Evolutionary conservation across 2,113 vertebrate genomes (phyloP).

Genomic region (Chitala chitala): DNA sequence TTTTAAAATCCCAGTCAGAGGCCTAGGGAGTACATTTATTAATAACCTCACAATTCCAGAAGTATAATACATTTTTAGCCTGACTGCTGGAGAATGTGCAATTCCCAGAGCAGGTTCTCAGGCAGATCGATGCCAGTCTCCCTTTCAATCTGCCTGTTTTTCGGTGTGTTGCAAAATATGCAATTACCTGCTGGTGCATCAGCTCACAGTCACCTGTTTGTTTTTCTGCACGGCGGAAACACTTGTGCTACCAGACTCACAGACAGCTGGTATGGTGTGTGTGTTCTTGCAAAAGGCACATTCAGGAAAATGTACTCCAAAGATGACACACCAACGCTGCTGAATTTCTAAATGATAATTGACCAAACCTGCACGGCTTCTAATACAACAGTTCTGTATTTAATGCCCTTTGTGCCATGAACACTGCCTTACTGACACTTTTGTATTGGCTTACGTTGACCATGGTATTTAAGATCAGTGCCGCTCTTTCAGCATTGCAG

Average conservation of each 20-base stretch:
- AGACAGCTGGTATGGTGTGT: neutral
- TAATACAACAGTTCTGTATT: slow-evolving; percentile 41
- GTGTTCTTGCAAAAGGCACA: neutral
- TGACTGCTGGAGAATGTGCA: neutral
- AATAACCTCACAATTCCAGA: slow-evolving; percentile 19
- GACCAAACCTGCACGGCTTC: neutral
- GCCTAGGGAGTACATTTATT: slow-evolving; percentile 20
- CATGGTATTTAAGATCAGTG: neutral
- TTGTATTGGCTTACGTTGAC: neutral
- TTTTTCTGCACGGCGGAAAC: neutral
- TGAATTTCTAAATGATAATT: slow-evolving; percentile 41
- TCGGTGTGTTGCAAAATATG: slow-evolving; percentile 15
- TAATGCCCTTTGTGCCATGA: slow-evolving; percentile 30
- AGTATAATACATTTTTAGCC: slow-evolving; percentile 20
- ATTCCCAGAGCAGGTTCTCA: slow-evolving; percentile 18
- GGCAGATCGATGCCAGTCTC: slow-evolving; percentile 4
- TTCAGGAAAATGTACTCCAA: neutral
- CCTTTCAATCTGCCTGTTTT: neutral
- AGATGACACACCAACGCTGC: neutral
- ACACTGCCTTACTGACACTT: neutral
- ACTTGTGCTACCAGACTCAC: neutral
- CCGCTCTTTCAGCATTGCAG: neutral
- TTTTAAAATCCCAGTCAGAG: slow-evolving; percentile 3
- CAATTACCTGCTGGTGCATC: slow-evolving; percentile 12
- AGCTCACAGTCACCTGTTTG: neutral